Conservation (phyloP, 2,797 vertebrate genomes). For the Botia kubotai region DNA sequence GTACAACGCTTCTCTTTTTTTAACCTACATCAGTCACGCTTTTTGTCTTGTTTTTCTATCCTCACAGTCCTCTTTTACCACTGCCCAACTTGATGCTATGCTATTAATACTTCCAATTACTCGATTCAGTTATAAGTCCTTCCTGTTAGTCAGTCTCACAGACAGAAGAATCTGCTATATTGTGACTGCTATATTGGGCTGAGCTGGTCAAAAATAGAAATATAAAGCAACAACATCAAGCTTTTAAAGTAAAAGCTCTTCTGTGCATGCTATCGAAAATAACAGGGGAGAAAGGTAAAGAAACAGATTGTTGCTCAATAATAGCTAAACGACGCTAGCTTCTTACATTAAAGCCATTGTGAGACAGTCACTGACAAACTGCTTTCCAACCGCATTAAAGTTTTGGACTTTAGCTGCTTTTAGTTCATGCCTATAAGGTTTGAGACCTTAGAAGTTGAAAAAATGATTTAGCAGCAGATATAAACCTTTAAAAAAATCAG, state of each 20-base stretch:
- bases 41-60: not conserved
- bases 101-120: not conserved
- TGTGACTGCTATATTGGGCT: not conserved
- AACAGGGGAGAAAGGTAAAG: not conserved
- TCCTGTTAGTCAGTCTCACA: not conserved
- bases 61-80: not conserved
- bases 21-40: not conserved
- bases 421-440: not conserved
- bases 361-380: not conserved
- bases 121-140: not conserved
- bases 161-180: not conserved
- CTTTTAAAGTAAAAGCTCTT: slow-evolving; percentile 15
- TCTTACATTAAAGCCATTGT: not conserved
- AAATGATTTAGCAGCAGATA: not conserved
- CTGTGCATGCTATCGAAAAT: not conserved
- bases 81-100: not conserved
- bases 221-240: not conserved
- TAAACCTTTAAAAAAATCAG: too few relatives aligned
- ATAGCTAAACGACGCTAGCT: not conserved
- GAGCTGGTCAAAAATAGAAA: not conserved
- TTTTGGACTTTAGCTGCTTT: not conserved
- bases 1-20: too few relatives aligned
- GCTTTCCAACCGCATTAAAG: not conserved
- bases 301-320: not conserved
- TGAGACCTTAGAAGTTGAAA: not conserved